These are phyloP conservation scores for Danaus chrysippus DNA, from an alignment of 2,888 invertebrate species.

Conservation along the genomic window DNA sequence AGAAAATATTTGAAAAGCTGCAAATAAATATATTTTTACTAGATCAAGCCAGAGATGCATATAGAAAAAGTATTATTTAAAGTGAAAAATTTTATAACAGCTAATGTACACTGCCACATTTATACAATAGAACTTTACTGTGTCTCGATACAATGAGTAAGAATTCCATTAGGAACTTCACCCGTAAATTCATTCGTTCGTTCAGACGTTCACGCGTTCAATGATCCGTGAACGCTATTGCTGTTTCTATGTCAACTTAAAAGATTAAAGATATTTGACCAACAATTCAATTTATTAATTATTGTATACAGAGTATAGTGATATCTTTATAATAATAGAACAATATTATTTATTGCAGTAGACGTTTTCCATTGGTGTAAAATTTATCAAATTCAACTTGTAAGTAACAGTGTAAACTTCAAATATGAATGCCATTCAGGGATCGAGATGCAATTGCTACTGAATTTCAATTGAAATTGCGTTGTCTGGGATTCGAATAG, in stretches of 20 bases:
- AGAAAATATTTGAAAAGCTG: too few species aligned
- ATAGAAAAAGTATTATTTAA: too few species aligned
- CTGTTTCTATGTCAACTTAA: not conserved
- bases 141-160: conserved; percentile 4
- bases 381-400: too few species aligned
- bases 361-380: too few species aligned
- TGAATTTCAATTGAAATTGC: not conserved
- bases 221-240: conserved; percentile 8
- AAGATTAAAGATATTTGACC: not conserved
- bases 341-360: too few species aligned
- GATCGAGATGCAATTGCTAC: conserved; percentile 1
- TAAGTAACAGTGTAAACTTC: not conserved
- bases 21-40: too few species aligned
- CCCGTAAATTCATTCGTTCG: conserved; percentile 9
- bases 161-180: conserved; percentile 12
- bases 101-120: not conserved
- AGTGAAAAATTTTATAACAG: too few species aligned
- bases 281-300: not conserved
- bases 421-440: not conserved
- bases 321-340: too few species aligned
- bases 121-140: not conserved
- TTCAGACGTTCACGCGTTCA: conserved; percentile 10
- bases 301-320: not conserved
- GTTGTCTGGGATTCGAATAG: conserved; percentile 1
- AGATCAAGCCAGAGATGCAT: too few species aligned